These are phyloP conservation scores for Pygoscelis adeliae DNA, from an alignment of 2,113 vertebrate genomes.

Conservation along the genomic window DNA sequence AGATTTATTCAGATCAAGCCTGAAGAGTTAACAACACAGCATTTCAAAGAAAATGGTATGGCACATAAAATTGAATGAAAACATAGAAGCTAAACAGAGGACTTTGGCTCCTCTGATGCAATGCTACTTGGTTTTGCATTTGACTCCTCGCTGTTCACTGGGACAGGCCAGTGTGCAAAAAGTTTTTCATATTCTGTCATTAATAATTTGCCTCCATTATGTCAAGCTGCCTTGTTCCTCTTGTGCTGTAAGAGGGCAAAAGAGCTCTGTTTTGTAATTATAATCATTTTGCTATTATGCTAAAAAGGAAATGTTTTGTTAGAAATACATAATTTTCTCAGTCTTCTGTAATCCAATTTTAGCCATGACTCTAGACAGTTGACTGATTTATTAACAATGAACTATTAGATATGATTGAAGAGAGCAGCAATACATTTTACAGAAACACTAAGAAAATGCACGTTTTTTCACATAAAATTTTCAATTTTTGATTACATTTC, in stretches of 20 bases:
- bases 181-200: background rate
- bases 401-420: background rate
- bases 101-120: background rate
- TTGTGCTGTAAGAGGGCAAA: background rate
- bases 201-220: background rate
- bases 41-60: background rate
- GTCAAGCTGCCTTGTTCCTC: background rate
- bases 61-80: background rate
- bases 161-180: background rate
- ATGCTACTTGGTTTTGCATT: background rate
- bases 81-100: background rate
- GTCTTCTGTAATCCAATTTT: background rate
- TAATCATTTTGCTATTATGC: background rate
- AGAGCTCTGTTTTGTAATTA: conserved; percentile 19
- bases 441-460: background rate
- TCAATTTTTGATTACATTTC: background rate
- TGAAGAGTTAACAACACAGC: background rate
- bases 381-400: background rate
- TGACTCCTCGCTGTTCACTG: background rate
- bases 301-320: background rate
- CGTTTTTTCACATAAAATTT: background rate
- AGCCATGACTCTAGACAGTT: background rate
- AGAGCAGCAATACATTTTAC: background rate
- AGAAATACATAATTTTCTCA: background rate
- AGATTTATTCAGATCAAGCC: background rate